Conservation (phyloP, 2,888 invertebrate genomes). For the Epinotia ramella region DNA sequence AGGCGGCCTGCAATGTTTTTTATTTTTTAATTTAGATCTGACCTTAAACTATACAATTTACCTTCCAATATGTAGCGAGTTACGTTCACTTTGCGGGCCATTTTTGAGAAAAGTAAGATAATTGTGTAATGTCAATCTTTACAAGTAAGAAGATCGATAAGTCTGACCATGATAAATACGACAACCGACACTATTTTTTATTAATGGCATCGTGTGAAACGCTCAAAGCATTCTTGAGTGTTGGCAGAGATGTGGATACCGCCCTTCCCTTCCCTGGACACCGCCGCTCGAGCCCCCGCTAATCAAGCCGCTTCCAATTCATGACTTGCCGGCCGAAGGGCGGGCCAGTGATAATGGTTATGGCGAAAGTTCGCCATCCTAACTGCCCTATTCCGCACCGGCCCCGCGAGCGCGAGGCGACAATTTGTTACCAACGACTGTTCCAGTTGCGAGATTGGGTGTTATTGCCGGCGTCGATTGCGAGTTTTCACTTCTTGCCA, state of each 20-base stretch:
- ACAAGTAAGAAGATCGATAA: no score
- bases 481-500: conserved; percentile 55
- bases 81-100: no score
- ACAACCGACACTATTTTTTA: not conserved
- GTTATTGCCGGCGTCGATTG: conserved; percentile 61
- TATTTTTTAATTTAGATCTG: no score
- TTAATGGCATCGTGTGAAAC: not conserved
- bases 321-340: conserved; percentile 63
- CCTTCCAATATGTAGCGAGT: no score
- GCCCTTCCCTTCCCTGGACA: conserved; percentile 7
- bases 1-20: no score
- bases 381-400: conserved; percentile 63
- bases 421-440: conserved; percentile 69
- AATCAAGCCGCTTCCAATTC: conserved; percentile 35
- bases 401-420: conserved; percentile 56
- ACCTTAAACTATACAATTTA: no score
- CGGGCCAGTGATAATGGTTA: conserved; percentile 80
- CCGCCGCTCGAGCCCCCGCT: not conserved
- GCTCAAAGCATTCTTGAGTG: not conserved
- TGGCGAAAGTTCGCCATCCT: conserved; percentile 75
- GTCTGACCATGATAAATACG: no score
- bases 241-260: not conserved
- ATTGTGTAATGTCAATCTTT: no score
- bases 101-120: no score
- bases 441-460: conserved; percentile 57